Base-by-base conservation (phyloP, 2,888 invertebrate species). In the Camponotus fellah region DNA sequence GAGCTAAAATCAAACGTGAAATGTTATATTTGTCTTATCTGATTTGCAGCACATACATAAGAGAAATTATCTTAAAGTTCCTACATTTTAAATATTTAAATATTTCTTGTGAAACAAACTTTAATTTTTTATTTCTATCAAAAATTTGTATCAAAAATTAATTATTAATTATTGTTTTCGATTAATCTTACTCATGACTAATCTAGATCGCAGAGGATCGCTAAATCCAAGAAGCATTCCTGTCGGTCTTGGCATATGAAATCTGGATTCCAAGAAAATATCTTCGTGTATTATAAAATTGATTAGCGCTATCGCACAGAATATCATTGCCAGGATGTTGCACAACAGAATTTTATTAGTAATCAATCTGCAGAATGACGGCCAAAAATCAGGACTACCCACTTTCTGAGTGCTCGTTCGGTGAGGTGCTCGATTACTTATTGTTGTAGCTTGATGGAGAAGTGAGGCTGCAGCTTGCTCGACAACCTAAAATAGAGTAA, bases 281-380 rank as follows among this genome's bases (percentile, higher is more conserved):
- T 96, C 95, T 92, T 96, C 96, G 85, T 96, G 95, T 21, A 95
- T 91, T 2, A 94, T 91, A 83, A 96, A 96, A 92, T 97, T 97
- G 0, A 96, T 91, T 0, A 96, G 83, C 0, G 96, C 97, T 56
- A 95, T 95, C 79, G 95, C 93, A 87, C 96, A 95, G 60, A 96
- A 95, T 85, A 95, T 95, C 5, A 95, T 93, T 8, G 96, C 95
- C 8, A 96, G 60, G 34, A 96, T 93, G 86, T 96, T 96, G 40
- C 95, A 93, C 60, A 96, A 92, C 0, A 96, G 92, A 80, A 96
- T 94, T 91, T 95, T 96, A 89, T 96, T 97, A 74, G 93, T 95
- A n/a, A 96, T 89, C 3, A 97, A 86, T 56, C 96, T 94, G 83
- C 92, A 93, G 0, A 96, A 75, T 0, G 96, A 95, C 37, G 95